Evolutionary conservation across 1,140 invertebrate genomes (phyloP).

Genomic region (Pseudomyrmex pallidus): DNA sequence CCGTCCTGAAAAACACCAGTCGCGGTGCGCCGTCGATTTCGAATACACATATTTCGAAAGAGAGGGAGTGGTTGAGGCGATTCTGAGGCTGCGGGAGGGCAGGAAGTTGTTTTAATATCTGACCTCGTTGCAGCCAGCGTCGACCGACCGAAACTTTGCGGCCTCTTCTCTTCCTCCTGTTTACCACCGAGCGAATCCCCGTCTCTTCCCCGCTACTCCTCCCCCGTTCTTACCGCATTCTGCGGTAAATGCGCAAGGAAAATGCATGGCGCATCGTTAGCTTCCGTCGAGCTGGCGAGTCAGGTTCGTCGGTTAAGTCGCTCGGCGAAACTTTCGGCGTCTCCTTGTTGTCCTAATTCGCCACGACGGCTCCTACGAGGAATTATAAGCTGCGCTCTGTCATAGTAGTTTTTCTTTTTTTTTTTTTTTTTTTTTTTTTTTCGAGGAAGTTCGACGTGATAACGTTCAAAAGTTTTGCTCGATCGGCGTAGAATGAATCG

Average conservation of each 20-base stretch:
- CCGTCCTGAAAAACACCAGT: slow-evolving; percentile 51
- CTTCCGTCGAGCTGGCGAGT: slow-evolving; percentile 55
- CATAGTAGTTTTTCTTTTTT: background rate
- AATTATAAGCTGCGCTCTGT: slow-evolving; percentile 24
- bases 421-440: too few relatives aligned
- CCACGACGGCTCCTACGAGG: background rate
- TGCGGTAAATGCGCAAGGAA: slow-evolving; percentile 41
- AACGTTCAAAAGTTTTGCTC: slow-evolving; percentile 18
- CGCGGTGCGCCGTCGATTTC: slow-evolving; percentile 31
- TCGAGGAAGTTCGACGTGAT: slow-evolving; percentile 16
- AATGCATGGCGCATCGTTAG: slow-evolving; percentile 62
- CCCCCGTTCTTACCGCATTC: background rate
- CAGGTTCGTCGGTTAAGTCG: slow-evolving; percentile 52
- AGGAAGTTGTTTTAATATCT: slow-evolving; percentile 68
- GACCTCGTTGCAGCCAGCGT: slow-evolving; percentile 56
- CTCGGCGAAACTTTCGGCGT: slow-evolving; percentile 29
- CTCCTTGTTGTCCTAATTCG: slow-evolving; percentile 36
- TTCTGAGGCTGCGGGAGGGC: too few relatives aligned
- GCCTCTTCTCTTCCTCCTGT: background rate
- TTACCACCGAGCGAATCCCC: background rate
- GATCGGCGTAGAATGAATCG: background rate
- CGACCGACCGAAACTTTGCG: slow-evolving; percentile 57
- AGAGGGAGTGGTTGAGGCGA: background rate
- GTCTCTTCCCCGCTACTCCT: slow-evolving; percentile 13
- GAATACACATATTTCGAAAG: slow-evolving; percentile 31